Evolutionary conservation across 2,888 invertebrate genomes (phyloP), one percentile per base, ranked within the genome.

Genomic region (Drosophila stalkeri): DNA sequence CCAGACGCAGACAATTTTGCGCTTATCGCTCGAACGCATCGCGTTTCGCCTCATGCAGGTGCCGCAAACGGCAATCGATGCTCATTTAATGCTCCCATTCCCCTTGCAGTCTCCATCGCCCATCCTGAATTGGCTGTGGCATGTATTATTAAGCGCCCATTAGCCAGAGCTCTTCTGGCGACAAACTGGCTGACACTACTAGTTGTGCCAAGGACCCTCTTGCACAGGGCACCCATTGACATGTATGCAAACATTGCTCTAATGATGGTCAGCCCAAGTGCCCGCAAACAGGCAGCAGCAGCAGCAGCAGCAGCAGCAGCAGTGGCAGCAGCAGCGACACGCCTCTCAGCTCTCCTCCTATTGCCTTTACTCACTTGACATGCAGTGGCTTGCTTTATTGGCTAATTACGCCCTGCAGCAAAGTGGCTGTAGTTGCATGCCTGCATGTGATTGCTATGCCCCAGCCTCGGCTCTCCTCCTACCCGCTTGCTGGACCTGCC

Each of bases 121-220:
- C 71, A 75, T 70, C 68, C 80, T 72, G 14, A 20, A 33, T 23
- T 23, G 54, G 68, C 27, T 27, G 49, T 57, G 75, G 77, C 33
- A 49, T 82, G 78, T 86, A 86, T 91, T 91, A 92, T 91, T 91
- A 92, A 89, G 77, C 79, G 80, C 66, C 91, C 91, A 92, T 91
- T 91, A 90, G 77, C 47, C 43, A 9, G 43, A 33, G 64, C 51
- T 56, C 57, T 57, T n/a, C 55, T 60, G 75, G 82, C 70, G 72
- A 86, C 81, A 78, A 72, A 70, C 70, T 59, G 80, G 57, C 51
- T 51, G 51, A 39, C 67, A 43, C 23, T 37, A 39, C 23, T 37
- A 39, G 54, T 52, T 46, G 9, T 56, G 56, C 20, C 60, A 41
- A 60, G 60, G 60, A 49, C 49, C n/a, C 49, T n/a, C 14, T 46